Conservation (phyloP, 1,140 invertebrate genomes). For the Lepidurus apus region DNA sequence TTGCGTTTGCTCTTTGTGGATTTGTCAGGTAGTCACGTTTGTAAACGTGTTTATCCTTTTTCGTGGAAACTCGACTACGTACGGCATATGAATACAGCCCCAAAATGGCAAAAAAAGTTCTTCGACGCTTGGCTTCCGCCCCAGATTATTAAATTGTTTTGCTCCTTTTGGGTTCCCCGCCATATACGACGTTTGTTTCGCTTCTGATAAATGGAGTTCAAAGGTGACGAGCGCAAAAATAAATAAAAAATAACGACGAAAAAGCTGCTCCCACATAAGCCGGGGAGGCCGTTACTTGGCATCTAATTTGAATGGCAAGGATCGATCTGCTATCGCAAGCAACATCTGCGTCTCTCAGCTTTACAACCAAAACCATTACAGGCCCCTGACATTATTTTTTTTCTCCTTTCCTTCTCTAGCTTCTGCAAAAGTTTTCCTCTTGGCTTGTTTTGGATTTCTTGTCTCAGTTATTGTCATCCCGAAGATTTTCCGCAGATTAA, state of each 20-base stretch:
- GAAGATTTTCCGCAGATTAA: background rate
- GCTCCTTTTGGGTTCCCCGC: background rate
- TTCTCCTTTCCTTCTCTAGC: background rate
- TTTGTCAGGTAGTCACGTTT: too few relatives aligned
- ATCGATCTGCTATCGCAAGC: slow-evolving; percentile 16
- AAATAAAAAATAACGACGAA: background rate
- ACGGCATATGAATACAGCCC: too few relatives aligned
- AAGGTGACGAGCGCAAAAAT: background rate
- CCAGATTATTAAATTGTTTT: background rate
- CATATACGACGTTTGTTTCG: background rate
- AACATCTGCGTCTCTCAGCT: slow-evolving; percentile 20
- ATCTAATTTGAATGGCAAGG: slow-evolving; percentile 22
- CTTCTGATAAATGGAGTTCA: slow-evolving; percentile 1
- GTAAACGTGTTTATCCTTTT: too few relatives aligned
- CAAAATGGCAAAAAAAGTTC: too few relatives aligned
- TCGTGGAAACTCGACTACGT: too few relatives aligned
- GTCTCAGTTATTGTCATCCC: background rate
- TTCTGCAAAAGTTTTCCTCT: background rate
- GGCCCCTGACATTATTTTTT: background rate
- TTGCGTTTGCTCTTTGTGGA: too few relatives aligned
- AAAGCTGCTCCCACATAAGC: background rate
- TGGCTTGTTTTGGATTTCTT: background rate
- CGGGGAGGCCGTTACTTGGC: slow-evolving; percentile 15
- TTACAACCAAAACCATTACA: background rate
- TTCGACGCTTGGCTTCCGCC: background rate